Evolutionary conservation across 2,797 vertebrate genomes (phyloP).

Genomic region (Morelia viridis): DNA sequence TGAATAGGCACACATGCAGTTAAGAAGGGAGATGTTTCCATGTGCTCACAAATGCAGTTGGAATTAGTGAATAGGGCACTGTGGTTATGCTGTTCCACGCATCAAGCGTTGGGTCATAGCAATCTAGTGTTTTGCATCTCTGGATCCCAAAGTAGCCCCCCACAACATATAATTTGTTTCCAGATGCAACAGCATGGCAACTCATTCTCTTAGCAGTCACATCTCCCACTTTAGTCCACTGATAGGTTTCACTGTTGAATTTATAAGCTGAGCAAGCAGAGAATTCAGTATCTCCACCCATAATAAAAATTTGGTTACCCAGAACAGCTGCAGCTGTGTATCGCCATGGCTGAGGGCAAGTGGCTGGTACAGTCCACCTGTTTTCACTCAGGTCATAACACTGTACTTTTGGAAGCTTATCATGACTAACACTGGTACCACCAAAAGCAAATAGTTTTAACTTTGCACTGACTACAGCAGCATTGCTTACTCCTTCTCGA

Average conservation of each 20-base stretch:
- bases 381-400: slow-evolving; percentile 97
- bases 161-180: slow-evolving; percentile 97
- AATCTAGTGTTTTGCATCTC: slow-evolving; percentile 97
- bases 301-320: slow-evolving; percentile 98
- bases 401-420: slow-evolving; percentile 98
- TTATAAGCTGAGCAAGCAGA: slow-evolving; percentile 97
- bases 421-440: slow-evolving; percentile 93
- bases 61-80: slow-evolving; percentile 96
- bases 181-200: slow-evolving; percentile 97
- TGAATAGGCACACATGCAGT: slow-evolving; percentile 39
- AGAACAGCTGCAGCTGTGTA: slow-evolving; percentile 97
- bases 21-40: slow-evolving; percentile 98
- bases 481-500: slow-evolving; percentile 95
- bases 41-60: slow-evolving; percentile 97
- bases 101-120: slow-evolving; percentile 93
- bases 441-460: slow-evolving; percentile 97
- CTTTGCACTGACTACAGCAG: slow-evolving; percentile 96
- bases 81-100: slow-evolving; percentile 99
- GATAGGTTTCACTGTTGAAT: slow-evolving; percentile 96
- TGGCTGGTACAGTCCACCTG: slow-evolving; percentile 94
- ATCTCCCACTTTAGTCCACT: slow-evolving; percentile 99
- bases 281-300: slow-evolving; percentile 98
- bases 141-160: slow-evolving; percentile 99
- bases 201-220: slow-evolving; percentile 98
- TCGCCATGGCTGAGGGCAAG: slow-evolving; percentile 97